Evolutionary conservation across 2,888 invertebrate species (phyloP), one percentile per base, ranked within the genome.

Genomic region (Synanthedon tipuliformis): DNA sequence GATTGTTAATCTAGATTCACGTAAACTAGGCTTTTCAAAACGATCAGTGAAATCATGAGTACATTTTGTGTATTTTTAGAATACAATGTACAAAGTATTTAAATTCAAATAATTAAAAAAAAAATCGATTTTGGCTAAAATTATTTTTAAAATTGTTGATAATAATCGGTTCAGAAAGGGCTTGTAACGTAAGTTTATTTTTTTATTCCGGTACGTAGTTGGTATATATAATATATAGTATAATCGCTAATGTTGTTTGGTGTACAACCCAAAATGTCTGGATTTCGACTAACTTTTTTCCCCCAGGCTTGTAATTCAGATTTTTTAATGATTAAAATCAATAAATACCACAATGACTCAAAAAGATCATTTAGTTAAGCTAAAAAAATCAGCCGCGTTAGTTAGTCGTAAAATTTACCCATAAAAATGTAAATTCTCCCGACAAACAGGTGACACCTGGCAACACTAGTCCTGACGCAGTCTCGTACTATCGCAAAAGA

Each of bases 401-500:
- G 23, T 23, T 23, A 34, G 34, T 34, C 34, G 34, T 1, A 34
- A n/a, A n/a, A 3, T 34, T 34, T 10, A 2, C 34, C 34, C 70
- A 71, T 34, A 8, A 34, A 34, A 34, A 10, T 34, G 34, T 34
- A 34, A 34, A 34, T 7, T 34, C 34, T 34, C 34, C 34, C 34
- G 34, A 34, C 34, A 34, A 34, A 10, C 0, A 3, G 34, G 34
- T 8, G 10, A 34, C 34, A 34, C 34, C 34, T 34, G 10, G 34
- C 34, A 34, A 34, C 34, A 34, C 34, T 34, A 34, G 34, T 66
- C 71, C 73, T 78, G 64, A 72, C 69, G 73, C 77, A 73, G 75
- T 73, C 75, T 71, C 70, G 68, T 68, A 73, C 74, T 78, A 73
- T 77, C 73, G 76, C 77, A 64, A 73, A 73, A 74, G n/a, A n/a